phyloP scores from a whole-genome alignment of 2,888 invertebrate species.

The Orgyia antiqua region DNA sequence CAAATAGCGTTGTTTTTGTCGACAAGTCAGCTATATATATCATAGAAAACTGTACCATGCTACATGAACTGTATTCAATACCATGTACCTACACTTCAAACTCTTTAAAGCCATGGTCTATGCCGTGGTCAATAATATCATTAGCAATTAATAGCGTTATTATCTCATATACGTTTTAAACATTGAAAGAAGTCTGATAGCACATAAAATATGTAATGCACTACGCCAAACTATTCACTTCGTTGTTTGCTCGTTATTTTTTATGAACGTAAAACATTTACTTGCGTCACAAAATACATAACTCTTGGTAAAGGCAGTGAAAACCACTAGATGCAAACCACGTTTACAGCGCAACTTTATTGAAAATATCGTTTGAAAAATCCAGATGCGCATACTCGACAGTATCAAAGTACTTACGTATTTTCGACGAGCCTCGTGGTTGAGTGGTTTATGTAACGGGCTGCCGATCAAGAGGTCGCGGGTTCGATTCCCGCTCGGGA shows the following conservation, averaged over 20 bases:
- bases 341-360: not conserved
- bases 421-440: no score
- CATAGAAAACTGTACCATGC: no score
- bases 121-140: conserved; percentile 4
- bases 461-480: no score
- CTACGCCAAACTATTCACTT: conserved; percentile 17
- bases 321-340: not conserved
- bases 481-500: no score
- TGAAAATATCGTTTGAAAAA: not conserved
- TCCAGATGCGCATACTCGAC: not conserved
- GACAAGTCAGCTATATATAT: no score
- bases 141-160: conserved; percentile 2
- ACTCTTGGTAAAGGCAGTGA: conserved; percentile 4
- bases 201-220: conserved; percentile 8
- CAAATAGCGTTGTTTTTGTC: conserved; percentile 39
- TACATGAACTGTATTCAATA: conserved; percentile 21
- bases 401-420: not conserved
- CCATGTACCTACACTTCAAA: conserved; percentile 21
- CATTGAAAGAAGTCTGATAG: conserved; percentile 7
- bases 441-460: no score
- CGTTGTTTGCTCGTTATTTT: conserved; percentile 9
- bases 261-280: conserved; percentile 8
- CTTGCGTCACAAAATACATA: conserved; percentile 12
- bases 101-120: not conserved
- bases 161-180: conserved; percentile 8